Conservation (phyloP, 35 echinoderm and acorn worm species). For the Eucidaris tribuloides region DNA sequence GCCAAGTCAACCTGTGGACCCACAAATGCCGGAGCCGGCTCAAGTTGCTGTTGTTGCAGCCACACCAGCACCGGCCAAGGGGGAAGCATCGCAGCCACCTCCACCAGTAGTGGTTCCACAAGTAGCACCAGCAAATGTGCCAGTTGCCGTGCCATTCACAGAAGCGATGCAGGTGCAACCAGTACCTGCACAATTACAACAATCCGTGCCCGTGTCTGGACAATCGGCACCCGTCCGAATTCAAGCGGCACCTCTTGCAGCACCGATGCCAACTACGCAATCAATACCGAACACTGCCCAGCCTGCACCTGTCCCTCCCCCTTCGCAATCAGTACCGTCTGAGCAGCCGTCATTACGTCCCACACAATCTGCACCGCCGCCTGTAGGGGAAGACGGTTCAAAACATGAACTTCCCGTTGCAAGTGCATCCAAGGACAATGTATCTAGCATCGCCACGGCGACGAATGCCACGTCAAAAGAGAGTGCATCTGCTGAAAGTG, state of each 20-base stretch:
- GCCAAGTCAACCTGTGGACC: slow-evolving; percentile 16
- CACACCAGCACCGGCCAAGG: neutral
- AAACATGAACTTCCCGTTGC: neutral
- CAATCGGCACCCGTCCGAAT: neutral
- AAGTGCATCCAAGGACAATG: neutral
- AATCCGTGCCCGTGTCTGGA: too few species aligned
- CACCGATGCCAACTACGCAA: neutral
- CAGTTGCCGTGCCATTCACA: neutral
- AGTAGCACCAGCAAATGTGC: slow-evolving; percentile 8
- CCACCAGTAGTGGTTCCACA: slow-evolving; percentile 11
- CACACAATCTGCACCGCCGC: neutral
- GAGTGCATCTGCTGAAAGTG: neutral
- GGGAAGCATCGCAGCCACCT: neutral
- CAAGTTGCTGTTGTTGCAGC: neutral
- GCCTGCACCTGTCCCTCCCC: neutral
- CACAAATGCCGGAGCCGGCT: neutral
- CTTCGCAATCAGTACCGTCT: slow-evolving; percentile 9
- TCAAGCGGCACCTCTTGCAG: neutral
- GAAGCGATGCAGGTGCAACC: neutral
- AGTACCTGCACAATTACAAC: too few species aligned
- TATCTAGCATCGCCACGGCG: neutral
- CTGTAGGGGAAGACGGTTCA: neutral
- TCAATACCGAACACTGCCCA: neutral
- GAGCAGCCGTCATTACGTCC: neutral
- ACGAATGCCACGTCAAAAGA: neutral